These are phyloP conservation scores for Meloidogyne chitwoodi DNA, from an alignment of 1,140 invertebrate species.

Conservation along the genomic window DNA sequence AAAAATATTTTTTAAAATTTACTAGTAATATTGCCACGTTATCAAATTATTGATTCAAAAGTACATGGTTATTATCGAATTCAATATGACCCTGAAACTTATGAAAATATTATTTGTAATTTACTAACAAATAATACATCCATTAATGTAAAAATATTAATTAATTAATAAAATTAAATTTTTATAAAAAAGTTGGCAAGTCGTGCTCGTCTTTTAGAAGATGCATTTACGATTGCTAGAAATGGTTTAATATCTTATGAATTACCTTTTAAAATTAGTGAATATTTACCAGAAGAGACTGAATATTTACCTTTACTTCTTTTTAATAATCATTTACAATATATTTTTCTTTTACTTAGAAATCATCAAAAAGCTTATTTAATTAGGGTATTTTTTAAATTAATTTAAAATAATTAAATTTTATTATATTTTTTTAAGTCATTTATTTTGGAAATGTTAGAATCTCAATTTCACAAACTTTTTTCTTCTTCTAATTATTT, in stretches of 20 bases:
- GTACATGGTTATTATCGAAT: conserved; percentile 26
- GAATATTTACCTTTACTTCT: conserved; percentile 28
- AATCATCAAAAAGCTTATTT: conserved; percentile 2
- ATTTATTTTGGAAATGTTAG: conserved; percentile 24
- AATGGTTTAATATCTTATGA: conserved; percentile 7
- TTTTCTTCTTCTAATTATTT: conserved; percentile 6
- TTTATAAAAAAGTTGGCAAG: conserved; percentile 1
- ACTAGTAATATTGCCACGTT: conserved; percentile 17
- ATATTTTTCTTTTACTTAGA: conserved; percentile 10
- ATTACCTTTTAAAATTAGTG: conserved; percentile 6
- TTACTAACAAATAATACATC: conserved; percentile 9
- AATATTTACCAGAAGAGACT: conserved; percentile 18
- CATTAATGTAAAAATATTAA: conserved; percentile 9
- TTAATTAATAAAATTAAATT: neutral
- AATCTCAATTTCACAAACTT: conserved; percentile 14
- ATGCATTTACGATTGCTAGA: conserved; percentile 26
- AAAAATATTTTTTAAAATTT: neutral
- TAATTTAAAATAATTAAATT: neutral
- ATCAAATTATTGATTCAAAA: conserved; percentile 15
- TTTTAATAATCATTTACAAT: conserved; percentile 32
- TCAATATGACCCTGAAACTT: conserved; percentile 16
- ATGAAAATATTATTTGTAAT: conserved; percentile 15
- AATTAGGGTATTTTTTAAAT: neutral
- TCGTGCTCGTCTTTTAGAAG: conserved; percentile 29
- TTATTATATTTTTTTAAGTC: conserved; percentile 12